phyloP scores from a whole-genome alignment of 2,888 invertebrate genomes.

The Lasioglossum marginatum region DNA sequence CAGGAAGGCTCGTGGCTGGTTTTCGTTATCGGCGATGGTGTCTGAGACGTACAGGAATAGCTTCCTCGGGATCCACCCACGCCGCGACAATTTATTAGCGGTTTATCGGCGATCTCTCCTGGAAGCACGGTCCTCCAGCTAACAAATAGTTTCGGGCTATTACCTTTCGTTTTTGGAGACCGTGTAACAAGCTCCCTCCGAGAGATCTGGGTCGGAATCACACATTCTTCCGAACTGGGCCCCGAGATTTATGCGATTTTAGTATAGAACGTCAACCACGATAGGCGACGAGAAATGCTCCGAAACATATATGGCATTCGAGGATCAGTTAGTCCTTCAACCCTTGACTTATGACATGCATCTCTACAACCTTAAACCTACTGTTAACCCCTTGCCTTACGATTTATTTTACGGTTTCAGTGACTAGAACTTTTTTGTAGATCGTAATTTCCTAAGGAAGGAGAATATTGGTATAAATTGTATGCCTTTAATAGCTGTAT shows the following conservation, averaged over 20 bases:
- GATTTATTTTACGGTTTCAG: too few species aligned
- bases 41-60: slow-evolving; percentile 37
- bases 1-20: slow-evolving; percentile 43
- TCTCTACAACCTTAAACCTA: too few species aligned
- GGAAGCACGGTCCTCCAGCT: background rate
- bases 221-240: background rate
- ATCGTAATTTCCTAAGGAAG: too few species aligned
- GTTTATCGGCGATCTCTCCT: slow-evolving; percentile 40
- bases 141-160: slow-evolving; percentile 30
- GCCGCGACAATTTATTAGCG: slow-evolving; percentile 41
- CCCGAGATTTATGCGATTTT: background rate
- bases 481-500: too few species aligned
- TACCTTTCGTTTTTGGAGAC: background rate
- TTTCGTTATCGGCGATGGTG: slow-evolving; percentile 46
- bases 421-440: too few species aligned
- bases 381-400: too few species aligned
- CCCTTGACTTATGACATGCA: background rate
- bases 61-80: slow-evolving; percentile 14
- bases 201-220: background rate
- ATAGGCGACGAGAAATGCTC: background rate
- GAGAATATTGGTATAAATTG: too few species aligned
- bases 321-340: background rate
- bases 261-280: background rate
- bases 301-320: background rate
- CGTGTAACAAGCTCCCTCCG: background rate